phyloP scores from a whole-genome alignment of 2,797 vertebrate species.

The Forpus xanthops region DNA sequence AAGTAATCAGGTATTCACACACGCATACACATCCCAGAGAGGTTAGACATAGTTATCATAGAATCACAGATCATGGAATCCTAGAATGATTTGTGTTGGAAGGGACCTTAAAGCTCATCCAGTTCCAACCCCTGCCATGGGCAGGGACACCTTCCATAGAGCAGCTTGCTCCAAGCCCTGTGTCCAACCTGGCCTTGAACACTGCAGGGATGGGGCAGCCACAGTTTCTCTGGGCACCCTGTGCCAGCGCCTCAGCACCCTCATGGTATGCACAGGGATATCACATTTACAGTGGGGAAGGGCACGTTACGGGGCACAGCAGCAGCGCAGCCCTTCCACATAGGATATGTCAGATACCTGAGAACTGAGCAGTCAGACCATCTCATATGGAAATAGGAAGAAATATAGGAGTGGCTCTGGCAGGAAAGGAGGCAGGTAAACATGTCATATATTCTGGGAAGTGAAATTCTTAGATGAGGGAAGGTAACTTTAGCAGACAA shows the following conservation, averaged over 20 bases:
- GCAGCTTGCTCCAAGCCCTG: neutral
- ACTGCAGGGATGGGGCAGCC: neutral
- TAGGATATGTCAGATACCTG: neutral
- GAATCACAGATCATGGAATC: neutral
- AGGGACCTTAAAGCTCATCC: neutral
- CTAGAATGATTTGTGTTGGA: neutral
- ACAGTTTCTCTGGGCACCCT: neutral
- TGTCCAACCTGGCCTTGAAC: neutral
- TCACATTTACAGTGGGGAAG: no score
- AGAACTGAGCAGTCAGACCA: neutral
- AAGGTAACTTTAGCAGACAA: neutral
- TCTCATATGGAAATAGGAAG: neutral
- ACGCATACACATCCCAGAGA: fast-evolving
- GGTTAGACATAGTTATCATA: neutral
- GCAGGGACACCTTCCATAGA: neutral
- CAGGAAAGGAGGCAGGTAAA: neutral
- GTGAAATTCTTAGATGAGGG: neutral
- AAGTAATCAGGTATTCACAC: neutral
- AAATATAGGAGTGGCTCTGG: neutral
- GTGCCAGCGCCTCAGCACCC: neutral
- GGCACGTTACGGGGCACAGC: fast-evolving
- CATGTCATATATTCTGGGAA: fast-evolving
- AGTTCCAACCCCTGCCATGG: neutral
- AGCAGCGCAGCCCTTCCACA: fast-evolving
- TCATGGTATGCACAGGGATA: neutral